Evolutionary conservation across 2,888 invertebrate species (phyloP).

Genomic region (Dromius quadrimaculatus): DNA sequence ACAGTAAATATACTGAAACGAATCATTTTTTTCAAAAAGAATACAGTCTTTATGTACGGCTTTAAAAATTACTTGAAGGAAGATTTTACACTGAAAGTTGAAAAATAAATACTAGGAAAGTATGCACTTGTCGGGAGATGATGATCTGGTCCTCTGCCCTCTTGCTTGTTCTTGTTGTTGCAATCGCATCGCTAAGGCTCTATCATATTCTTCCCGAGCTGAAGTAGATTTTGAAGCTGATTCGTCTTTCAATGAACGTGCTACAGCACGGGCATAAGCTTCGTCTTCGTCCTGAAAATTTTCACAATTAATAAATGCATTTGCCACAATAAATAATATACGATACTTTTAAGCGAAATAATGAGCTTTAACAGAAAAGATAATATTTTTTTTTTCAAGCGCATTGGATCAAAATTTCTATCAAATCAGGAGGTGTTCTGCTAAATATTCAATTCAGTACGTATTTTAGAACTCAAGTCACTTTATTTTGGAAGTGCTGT

Average conservation of each 20-base stretch:
- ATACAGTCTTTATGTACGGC: too few species aligned
- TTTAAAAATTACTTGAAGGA: too few species aligned
- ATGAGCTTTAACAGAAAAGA: too few species aligned
- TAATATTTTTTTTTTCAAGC: too few species aligned
- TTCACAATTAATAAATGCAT: background rate
- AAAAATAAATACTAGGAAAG: constrained; percentile 38
- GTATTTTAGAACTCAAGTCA: too few species aligned
- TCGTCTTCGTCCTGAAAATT: constrained; percentile 84
- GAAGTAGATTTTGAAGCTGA: constrained; percentile 58
- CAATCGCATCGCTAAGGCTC: constrained; percentile 69
- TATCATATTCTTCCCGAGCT: constrained; percentile 65
- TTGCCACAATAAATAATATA: background rate
- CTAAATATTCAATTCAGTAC: too few species aligned
- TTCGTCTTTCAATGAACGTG: constrained; percentile 78
- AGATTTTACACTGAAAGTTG: too few species aligned
- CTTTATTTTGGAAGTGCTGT: too few species aligned
- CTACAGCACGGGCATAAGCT: constrained; percentile 87
- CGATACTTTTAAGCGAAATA: background rate
- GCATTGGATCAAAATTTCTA: too few species aligned
- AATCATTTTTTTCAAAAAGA: too few species aligned
- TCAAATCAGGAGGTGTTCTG: too few species aligned
- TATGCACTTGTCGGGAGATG: constrained; percentile 24
- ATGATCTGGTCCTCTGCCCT: background rate
- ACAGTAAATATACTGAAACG: too few species aligned
- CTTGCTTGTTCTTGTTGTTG: constrained; percentile 59